Evolutionary conservation across 2,113 vertebrate species (phyloP).

Genomic region (Mungos mungo): DNA sequence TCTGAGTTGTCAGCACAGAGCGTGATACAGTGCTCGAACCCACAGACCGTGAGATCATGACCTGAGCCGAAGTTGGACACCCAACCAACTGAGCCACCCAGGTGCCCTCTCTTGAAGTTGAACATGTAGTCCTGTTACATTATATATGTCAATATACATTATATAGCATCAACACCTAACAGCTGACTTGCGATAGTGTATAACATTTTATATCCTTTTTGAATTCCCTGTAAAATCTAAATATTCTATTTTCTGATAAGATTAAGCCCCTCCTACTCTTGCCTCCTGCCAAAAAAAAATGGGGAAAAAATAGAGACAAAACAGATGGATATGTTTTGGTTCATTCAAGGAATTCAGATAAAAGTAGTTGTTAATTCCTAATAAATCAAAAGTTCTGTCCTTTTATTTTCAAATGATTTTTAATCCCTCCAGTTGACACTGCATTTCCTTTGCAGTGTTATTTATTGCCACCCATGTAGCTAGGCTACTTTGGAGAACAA

Average conservation of each 20-base stretch:
- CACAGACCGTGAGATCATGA: too few species aligned
- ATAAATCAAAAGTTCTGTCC: constrained; percentile 77
- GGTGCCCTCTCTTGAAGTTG: not conserved
- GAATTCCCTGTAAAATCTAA: not conserved
- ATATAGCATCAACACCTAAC: constrained; percentile 64
- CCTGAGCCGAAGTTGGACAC: too few species aligned
- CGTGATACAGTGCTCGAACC: too few species aligned
- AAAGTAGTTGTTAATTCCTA: constrained; percentile 79
- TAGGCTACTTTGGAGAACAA: constrained; percentile 71
- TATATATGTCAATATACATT: constrained; percentile 50
- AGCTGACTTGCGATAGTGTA: not conserved
- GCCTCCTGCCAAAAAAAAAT: not conserved
- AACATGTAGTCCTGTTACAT: constrained; percentile 2
- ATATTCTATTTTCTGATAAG: constrained; percentile 21
- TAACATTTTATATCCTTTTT: not conserved
- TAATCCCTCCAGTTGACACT: constrained; percentile 61
- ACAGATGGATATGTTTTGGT: constrained; percentile 70
- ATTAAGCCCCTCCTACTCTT: not conserved
- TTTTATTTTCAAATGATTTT: constrained; percentile 70
- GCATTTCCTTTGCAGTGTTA: constrained; percentile 77
- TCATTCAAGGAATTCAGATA: constrained; percentile 80
- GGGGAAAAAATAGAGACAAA: not conserved
- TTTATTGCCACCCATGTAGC: constrained; percentile 72
- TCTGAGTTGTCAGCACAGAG: too few species aligned
- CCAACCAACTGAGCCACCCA: too few species aligned